phyloP scores from a whole-genome alignment of 2,113 vertebrate genomes.

The Thalassoma bifasciatum region DNA sequence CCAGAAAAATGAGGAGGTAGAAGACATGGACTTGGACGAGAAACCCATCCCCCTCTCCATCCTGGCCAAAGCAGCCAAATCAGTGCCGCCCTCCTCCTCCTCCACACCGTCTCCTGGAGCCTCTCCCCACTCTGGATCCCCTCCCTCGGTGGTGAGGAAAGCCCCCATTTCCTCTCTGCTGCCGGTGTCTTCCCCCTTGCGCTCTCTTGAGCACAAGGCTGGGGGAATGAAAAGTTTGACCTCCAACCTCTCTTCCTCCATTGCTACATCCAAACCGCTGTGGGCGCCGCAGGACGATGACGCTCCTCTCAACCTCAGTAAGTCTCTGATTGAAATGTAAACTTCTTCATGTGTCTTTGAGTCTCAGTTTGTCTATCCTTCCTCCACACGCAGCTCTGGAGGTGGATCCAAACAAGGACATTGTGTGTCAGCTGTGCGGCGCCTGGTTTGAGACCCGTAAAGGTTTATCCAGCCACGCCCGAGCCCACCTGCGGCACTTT shows the following conservation, averaged over 20 bases:
- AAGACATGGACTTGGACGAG: slow-evolving; percentile 75
- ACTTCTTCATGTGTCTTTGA: not conserved
- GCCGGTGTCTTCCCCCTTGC: slow-evolving; percentile 86
- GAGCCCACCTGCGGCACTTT: slow-evolving; percentile 93
- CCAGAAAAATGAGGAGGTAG: slow-evolving; percentile 72
- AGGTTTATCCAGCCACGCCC: slow-evolving; percentile 92
- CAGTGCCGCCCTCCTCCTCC: slow-evolving; percentile 48
- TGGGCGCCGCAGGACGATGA: slow-evolving; percentile 91
- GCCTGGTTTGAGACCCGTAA: slow-evolving; percentile 96
- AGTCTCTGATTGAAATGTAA: slow-evolving; percentile 67
- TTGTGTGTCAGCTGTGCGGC: slow-evolving; percentile 92
- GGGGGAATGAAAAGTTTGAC: slow-evolving; percentile 72
- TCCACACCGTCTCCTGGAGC: slow-evolving; percentile 72
- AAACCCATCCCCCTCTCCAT: slow-evolving; percentile 70
- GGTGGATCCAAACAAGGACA: slow-evolving; percentile 89
- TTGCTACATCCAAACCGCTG: slow-evolving; percentile 76
- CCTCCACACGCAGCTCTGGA: slow-evolving; percentile 85
- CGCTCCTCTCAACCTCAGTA: slow-evolving; percentile 95
- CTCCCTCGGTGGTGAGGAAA: slow-evolving; percentile 89
- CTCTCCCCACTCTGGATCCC: slow-evolving; percentile 81
- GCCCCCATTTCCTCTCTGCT: slow-evolving; percentile 86
- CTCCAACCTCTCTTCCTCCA: slow-evolving; percentile 57
- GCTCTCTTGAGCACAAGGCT: slow-evolving; percentile 86
- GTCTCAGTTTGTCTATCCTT: not conserved
- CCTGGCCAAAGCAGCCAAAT: slow-evolving; percentile 69